Evolutionary conservation across 92 coral and sea anemone species (phyloP).

Genomic region (Siderastrea radians): DNA sequence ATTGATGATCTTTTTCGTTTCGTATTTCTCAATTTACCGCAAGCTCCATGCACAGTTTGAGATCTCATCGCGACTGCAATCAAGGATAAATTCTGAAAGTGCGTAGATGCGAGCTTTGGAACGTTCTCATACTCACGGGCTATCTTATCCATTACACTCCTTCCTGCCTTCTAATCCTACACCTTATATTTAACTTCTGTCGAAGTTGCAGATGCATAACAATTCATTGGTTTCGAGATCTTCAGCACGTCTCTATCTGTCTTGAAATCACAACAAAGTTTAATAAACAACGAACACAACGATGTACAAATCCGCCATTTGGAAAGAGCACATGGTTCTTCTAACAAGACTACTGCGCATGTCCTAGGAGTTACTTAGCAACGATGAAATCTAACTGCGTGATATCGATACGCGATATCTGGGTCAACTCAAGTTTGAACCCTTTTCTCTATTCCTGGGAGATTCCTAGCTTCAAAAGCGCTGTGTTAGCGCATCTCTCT

Average conservation of each 20-base stretch:
- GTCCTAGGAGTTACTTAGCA: no score
- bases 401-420: no score
- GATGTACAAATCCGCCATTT: no score
- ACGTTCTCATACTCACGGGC: slow-evolving; percentile 52
- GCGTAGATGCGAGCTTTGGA: slow-evolving; percentile 13
- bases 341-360: no score
- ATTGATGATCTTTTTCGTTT: not conserved
- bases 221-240: slow-evolving; percentile 86
- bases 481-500: slow-evolving; percentile 16
- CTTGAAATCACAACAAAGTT: no score
- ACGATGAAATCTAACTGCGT: no score
- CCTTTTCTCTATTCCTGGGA: slow-evolving; percentile 84
- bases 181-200: slow-evolving; percentile 84
- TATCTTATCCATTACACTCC: slow-evolving; percentile 79
- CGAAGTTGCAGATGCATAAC: slow-evolving; percentile 76
- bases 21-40: slow-evolving; percentile 8
- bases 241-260: slow-evolving; percentile 82
- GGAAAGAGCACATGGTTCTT: no score
- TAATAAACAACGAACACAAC: no score
- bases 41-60: slow-evolving; percentile 16
- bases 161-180: slow-evolving; percentile 72
- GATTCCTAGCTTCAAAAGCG: slow-evolving; percentile 71
- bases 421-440: slow-evolving; percentile 77
- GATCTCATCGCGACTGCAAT: slow-evolving; percentile 18
- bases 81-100: not conserved